Evolutionary conservation across 2,797 vertebrate genomes (phyloP), one percentile per base, ranked within the genome.

Genomic region (Ctenopoma multispine): DNA sequence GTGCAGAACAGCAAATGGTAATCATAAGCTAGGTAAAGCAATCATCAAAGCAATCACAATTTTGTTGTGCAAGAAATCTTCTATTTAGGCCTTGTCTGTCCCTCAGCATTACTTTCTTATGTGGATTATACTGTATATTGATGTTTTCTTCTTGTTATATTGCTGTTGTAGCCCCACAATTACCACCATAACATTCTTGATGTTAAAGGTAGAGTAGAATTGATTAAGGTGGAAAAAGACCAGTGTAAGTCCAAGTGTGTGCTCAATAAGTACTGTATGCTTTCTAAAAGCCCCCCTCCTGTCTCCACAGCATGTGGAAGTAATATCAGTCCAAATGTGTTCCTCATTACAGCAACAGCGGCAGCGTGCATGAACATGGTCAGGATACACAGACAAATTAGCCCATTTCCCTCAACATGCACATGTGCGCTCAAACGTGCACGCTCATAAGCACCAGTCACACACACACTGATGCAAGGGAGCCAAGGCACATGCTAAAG

Each of bases 361-460:
- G 91, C 91, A 87, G 81, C 47, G 60, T 68, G 48, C 85, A 86
- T 79, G 88, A 89, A 92, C 90, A 91, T 82, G 83, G 83, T 90
- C 90, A 90, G 89, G 85, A 91, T 92, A 92, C 90, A 92, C 87
- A 86, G 91, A 93, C 90, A 92, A 92, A 93, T 93, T 92, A 93
- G 90, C 84, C 88, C 77, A 90, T 90, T 91, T 91, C 91, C 90
- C 88, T 75, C 71, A 53, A 84, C 69, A 67, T 21, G 17, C 67
- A 85, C 78, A 56, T 20, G 56, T 54, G 70, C 47, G 18, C 64
- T 41, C 40, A 38, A 68, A 56, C 63, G 58, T 65, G 77, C 62
- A 59, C 44, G 44, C 53, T 36, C 65, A 64, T 58, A 66, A 36
- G 31, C 43, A 31, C 29, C 4, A 54, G 20, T 40, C 50, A 44